Evolutionary conservation across 2,888 invertebrate species (phyloP).

Genomic region (Bombyx huttoni): DNA sequence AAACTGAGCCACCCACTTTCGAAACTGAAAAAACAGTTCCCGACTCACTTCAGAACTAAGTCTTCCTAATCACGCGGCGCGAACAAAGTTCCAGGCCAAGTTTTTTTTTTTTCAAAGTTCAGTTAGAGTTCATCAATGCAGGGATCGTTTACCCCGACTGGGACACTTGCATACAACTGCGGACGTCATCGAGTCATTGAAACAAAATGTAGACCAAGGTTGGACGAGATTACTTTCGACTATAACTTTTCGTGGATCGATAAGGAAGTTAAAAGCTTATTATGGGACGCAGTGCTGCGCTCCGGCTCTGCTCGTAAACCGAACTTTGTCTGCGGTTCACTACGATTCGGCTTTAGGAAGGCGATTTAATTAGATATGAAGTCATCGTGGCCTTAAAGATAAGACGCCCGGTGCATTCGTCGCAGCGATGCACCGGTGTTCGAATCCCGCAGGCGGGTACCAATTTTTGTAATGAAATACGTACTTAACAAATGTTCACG

Average conservation of each 20-base stretch:
- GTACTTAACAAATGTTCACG: too few relatives aligned
- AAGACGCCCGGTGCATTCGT: too few relatives aligned
- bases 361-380: slow-evolving; percentile 15
- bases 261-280: slow-evolving; percentile 63
- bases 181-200: slow-evolving; percentile 47
- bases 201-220: slow-evolving; percentile 71
- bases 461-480: too few relatives aligned
- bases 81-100: slow-evolving; percentile 55
- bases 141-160: slow-evolving; percentile 67
- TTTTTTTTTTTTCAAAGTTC: slow-evolving; percentile 58
- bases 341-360: slow-evolving; percentile 9
- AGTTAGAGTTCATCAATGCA: slow-evolving; percentile 68
- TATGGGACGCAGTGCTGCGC: slow-evolving; percentile 29
- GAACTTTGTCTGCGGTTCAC: slow-evolving; percentile 21
- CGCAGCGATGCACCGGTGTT: too few relatives aligned
- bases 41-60: slow-evolving; percentile 70
- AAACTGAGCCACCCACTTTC: slow-evolving; percentile 72
- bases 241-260: slow-evolving; percentile 65
- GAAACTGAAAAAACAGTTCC: slow-evolving; percentile 69
- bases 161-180: slow-evolving; percentile 68
- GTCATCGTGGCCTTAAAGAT: too few relatives aligned
- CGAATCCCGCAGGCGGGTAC: too few relatives aligned
- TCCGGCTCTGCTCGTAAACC: slow-evolving; percentile 41
- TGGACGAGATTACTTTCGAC: slow-evolving; percentile 64
- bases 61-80: slow-evolving; percentile 71